Conservation (phyloP, 2,888 invertebrate genomes). For the Patella ulyssiponensis region DNA sequence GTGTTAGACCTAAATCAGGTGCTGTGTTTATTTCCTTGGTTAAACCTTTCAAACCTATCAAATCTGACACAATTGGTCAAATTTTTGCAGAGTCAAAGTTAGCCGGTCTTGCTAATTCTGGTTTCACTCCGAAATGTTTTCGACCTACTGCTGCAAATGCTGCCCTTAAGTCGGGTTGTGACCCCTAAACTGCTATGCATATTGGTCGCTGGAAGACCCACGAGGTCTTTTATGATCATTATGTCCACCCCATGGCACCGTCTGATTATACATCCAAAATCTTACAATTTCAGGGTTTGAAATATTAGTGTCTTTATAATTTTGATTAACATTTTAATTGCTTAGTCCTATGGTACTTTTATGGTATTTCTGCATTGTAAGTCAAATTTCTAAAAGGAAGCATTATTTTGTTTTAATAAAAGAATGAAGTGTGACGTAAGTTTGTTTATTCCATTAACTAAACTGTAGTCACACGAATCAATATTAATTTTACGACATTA, state of each 20-base stretch:
- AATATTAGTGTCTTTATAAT: too few relatives aligned
- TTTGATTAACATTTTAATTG: too few relatives aligned
- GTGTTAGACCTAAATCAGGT: not conserved
- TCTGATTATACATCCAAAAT: not conserved
- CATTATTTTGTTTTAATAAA: too few relatives aligned
- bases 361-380: too few relatives aligned
- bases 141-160: not conserved
- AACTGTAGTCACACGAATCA: too few relatives aligned
- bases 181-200: not conserved
- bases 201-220: not conserved
- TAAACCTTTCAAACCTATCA: not conserved
- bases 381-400: too few relatives aligned
- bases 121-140: not conserved
- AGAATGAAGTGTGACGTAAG: too few relatives aligned
- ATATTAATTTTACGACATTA: rapidly evolving
- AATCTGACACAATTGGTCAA: not conserved
- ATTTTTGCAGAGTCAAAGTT: not conserved
- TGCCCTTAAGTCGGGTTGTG: not conserved
- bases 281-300: not conserved
- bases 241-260: not conserved
- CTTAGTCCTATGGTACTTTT: too few relatives aligned
- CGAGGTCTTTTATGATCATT: not conserved
- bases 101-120: not conserved
- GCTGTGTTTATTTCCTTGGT: not conserved
- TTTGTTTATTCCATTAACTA: too few relatives aligned